phyloP scores from a whole-genome alignment of 1,140 invertebrate genomes.

The Bombyx mori region ASM3026992v2 NC_085114.1:6839501-6840000 shows the following conservation, averaged over 20 bases:
- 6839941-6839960: too few species aligned
- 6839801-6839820: neutral
- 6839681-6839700: conserved; percentile 23
- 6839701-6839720: too few species aligned
- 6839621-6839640: too few species aligned
- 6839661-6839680: conserved; percentile 10
- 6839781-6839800: too few species aligned
- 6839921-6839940: too few species aligned
- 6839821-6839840: conserved; percentile 34
- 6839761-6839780: neutral
- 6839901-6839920: conserved; percentile 43
- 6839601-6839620: too few species aligned
- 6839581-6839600: too few species aligned
- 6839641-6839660: neutral
- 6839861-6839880: conserved; percentile 28
- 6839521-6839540: conserved; percentile 15
- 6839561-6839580: conserved; percentile 39
- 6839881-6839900: conserved; percentile 39
- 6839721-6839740: too few species aligned
- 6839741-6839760: too few species aligned
- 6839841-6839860: conserved; percentile 48
- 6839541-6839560: conserved; percentile 17
- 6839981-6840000: too few species aligned
- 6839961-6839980: too few species aligned
- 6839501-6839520: conserved; percentile 56